Conservation (phyloP, 30 jellyfish, hydroid and myxozoan genomes). For the Catostylus mosaicus region DNA sequence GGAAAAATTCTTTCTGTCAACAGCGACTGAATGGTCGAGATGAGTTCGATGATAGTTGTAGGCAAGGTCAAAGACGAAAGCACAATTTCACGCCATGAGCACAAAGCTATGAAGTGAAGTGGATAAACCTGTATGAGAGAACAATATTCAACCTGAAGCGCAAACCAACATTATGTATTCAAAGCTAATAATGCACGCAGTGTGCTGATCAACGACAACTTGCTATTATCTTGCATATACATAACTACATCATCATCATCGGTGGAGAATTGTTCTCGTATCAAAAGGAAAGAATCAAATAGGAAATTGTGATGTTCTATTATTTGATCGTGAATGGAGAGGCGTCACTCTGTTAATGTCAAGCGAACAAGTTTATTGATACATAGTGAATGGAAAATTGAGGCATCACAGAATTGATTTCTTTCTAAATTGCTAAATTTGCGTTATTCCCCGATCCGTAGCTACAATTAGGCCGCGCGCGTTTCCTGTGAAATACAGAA, state of each 20-base stretch:
- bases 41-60: not conserved
- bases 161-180: conserved; percentile 38
- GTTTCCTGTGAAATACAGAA: not conserved
- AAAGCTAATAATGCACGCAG: conserved; percentile 55
- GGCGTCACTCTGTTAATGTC: conserved; percentile 42
- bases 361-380: conserved; percentile 34
- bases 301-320: conserved; percentile 34
- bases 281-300: conserved; percentile 28
- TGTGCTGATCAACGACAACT: conserved; percentile 49
- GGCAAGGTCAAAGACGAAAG: conserved; percentile 66
- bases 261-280: conserved; percentile 57
- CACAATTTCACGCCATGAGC: conserved; percentile 66
- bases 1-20: not conserved
- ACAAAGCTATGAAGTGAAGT: conserved; percentile 59
- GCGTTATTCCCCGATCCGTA: not conserved
- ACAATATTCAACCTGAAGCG: conserved; percentile 70
- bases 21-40: not conserved
- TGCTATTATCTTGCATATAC: conserved; percentile 27
- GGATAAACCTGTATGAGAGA: conserved; percentile 53
- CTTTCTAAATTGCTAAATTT: not conserved
- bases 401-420: not conserved
- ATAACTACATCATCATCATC: conserved; percentile 40
- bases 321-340: conserved; percentile 22
- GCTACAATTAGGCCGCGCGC: not conserved
- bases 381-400: conserved; percentile 4